phyloP scores from a whole-genome alignment of 2,797 vertebrate genomes.

The Leucoraja ocellata region DNA sequence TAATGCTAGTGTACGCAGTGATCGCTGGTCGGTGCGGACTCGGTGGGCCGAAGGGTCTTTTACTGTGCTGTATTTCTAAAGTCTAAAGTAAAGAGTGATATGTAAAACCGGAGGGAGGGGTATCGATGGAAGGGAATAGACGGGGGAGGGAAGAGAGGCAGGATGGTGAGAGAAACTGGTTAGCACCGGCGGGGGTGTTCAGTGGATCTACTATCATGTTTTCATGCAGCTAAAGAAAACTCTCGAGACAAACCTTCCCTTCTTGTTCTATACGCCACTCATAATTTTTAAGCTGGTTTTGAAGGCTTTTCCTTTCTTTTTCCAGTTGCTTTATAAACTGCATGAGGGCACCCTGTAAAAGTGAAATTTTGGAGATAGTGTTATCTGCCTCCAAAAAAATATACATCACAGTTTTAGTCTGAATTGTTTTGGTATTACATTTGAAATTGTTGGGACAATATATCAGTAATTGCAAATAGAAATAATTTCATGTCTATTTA shows the following conservation, averaged over 20 bases:
- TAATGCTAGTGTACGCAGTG: too few relatives aligned
- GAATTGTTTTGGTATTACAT: too few relatives aligned
- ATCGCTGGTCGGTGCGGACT: too few relatives aligned
- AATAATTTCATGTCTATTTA: not conserved
- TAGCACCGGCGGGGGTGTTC: too few relatives aligned
- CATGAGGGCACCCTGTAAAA: conserved; percentile 64
- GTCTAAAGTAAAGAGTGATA: too few relatives aligned
- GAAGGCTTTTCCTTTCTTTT: conserved; percentile 66
- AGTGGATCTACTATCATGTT: not conserved
- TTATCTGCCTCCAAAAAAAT: not conserved
- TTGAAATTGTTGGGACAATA: not conserved
- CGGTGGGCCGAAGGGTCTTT: too few relatives aligned
- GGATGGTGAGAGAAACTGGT: too few relatives aligned
- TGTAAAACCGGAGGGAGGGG: too few relatives aligned
- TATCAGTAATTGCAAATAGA: not conserved
- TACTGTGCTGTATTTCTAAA: too few relatives aligned
- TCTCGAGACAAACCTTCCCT: conserved; percentile 64
- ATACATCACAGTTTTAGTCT: not conserved
- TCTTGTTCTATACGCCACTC: conserved; percentile 68
- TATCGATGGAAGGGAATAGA: too few relatives aligned
- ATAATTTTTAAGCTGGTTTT: conserved; percentile 69
- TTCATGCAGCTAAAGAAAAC: not conserved
- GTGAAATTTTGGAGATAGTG: not conserved
- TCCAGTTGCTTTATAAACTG: conserved; percentile 65
- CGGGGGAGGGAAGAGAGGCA: too few relatives aligned